phyloP scores from a whole-genome alignment of 2,888 invertebrate species.

The Geotrupes spiniger region DNA sequence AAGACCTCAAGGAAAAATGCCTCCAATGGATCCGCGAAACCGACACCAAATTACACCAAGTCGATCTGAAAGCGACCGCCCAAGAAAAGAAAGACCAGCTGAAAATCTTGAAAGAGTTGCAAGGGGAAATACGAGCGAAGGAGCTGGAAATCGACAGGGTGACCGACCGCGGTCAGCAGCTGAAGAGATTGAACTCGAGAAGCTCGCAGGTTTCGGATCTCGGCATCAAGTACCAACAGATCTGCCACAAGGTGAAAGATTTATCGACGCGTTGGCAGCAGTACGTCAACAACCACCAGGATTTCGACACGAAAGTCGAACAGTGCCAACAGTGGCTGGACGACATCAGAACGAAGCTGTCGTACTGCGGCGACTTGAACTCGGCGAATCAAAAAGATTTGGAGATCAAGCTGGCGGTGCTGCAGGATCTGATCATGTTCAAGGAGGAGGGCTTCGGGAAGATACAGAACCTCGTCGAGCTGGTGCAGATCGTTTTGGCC shows the following conservation, averaged over 20 bases:
- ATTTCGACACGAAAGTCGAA: conserved; percentile 76
- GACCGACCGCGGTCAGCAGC: conserved; percentile 84
- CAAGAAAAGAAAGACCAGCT: conserved; percentile 78
- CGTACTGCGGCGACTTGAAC: conserved; percentile 80
- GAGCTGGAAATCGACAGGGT: conserved; percentile 87
- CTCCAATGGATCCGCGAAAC: conserved; percentile 84
- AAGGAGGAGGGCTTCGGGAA: conserved; percentile 92
- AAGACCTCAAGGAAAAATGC: conserved; percentile 80
- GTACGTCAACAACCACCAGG: conserved; percentile 83
- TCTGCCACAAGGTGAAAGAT: conserved; percentile 89
- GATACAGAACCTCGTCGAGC: conserved; percentile 84
- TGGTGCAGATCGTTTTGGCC: conserved; percentile 85
- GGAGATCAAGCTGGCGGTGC: conserved; percentile 78
- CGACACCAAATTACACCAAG: conserved; percentile 82
- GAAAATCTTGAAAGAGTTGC: conserved; percentile 67
- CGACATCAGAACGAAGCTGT: conserved; percentile 77
- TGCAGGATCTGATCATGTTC: conserved; percentile 82
- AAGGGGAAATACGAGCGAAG: conserved; percentile 73
- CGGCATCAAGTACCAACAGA: conserved; percentile 87
- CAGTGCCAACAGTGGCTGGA: conserved; percentile 84
- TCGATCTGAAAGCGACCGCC: conserved; percentile 84
- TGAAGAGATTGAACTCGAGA: conserved; percentile 71
- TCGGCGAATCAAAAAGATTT: conserved; percentile 81
- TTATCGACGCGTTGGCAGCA: conserved; percentile 89
- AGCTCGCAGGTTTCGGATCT: conserved; percentile 83